A percentile compares a stretch with the other conserved stretches of the same genome.
phyloP scores from a whole-genome alignment of 2,888 invertebrate species.

The Tenthredo notha region DNA sequence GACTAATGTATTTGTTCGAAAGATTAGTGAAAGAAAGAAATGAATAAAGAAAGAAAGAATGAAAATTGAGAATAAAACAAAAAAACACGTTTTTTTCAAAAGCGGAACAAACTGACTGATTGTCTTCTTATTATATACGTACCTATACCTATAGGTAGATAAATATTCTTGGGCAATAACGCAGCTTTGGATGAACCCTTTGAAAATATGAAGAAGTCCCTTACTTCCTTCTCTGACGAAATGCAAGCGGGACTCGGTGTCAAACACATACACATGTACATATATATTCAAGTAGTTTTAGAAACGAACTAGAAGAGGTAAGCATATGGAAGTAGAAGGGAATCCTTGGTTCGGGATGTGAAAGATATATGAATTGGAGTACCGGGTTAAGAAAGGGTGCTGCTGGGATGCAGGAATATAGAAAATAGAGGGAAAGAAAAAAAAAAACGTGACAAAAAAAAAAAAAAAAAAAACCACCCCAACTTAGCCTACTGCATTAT shows the following conservation, averaged over 20 bases:
- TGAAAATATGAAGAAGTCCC: conserved; percentile 51
- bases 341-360: conserved; percentile 40
- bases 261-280: conserved; percentile 39
- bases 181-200: conserved; percentile 43
- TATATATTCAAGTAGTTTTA: conserved; percentile 48
- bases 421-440: background rate
- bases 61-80: background rate
- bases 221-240: background rate
- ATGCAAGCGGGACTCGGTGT: conserved; percentile 30
- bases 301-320: background rate
- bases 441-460: background rate
- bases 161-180: background rate
- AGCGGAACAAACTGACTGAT: background rate
- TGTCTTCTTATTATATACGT: background rate
- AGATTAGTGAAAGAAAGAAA: background rate
- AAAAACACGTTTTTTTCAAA: conserved; percentile 12
- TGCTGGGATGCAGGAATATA: conserved; percentile 29
- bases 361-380: conserved; percentile 53
- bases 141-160: too few relatives aligned
- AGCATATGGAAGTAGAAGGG: conserved; percentile 18
- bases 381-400: conserved; percentile 48
- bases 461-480: conserved; percentile 4
- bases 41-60: too few relatives aligned
- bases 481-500: background rate
- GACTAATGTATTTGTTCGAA: background rate